Percentiles rank a stretch among this genome's conserved stretches.
Conservation (phyloP, 2,888 invertebrate genomes). For the Chrysolina americana region DNA sequence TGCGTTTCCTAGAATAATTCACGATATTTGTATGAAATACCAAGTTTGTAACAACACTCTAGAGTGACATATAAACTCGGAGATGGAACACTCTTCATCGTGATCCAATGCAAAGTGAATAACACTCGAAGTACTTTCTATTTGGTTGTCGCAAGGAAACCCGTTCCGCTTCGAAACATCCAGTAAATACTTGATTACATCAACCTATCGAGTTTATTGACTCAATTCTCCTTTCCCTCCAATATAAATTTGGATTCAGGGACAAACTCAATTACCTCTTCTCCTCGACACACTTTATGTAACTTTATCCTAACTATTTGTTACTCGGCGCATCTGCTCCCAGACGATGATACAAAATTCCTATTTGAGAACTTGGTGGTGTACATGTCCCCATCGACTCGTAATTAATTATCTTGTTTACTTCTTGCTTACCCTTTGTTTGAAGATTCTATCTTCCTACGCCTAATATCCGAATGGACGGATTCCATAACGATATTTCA, state of each 20-base stretch:
- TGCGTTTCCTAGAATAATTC: too few relatives aligned
- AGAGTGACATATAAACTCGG: too few relatives aligned
- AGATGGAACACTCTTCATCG: too few relatives aligned
- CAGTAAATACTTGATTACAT: conserved; percentile 12
- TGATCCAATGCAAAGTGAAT: not conserved
- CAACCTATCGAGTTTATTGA: conserved; percentile 10
- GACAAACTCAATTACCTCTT: conserved; percentile 28
- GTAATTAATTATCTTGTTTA: conserved; percentile 23
- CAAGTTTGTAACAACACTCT: too few relatives aligned
- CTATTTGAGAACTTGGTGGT: conserved; percentile 23
- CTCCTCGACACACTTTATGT: conserved; percentile 7
- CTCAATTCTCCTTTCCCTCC: conserved; percentile 1
- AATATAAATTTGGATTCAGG: conserved; percentile 25
- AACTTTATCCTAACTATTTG: conserved; percentile 30
- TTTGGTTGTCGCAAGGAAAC: not conserved
- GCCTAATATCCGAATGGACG: not conserved
- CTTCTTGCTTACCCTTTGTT: conserved; percentile 3
- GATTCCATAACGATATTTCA: not conserved
- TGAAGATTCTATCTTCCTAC: not conserved
- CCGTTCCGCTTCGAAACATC: not conserved
- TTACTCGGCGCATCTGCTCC: conserved; percentile 24
- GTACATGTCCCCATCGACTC: conserved; percentile 17
- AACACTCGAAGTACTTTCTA: not conserved
- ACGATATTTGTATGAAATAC: too few relatives aligned
- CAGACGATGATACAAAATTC: conserved; percentile 28